A percentile compares a stretch with the other conserved stretches of the same genome.
Conservation (phyloP, 2,888 invertebrate genomes). For the Cremastobaeus sp. region DNA sequence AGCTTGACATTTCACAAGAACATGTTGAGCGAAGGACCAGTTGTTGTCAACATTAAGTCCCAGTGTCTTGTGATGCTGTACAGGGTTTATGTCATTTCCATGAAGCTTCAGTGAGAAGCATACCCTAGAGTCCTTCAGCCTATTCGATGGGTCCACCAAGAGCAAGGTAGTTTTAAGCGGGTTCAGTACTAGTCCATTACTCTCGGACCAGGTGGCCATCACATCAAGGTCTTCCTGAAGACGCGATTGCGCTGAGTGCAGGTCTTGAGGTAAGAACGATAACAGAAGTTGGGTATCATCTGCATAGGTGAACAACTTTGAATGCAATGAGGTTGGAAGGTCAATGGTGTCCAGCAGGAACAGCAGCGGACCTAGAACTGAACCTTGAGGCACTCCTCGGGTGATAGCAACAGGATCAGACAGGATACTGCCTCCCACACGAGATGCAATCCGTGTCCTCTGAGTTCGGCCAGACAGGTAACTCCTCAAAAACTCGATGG, state of each 20-base stretch:
- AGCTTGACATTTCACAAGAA: no score
- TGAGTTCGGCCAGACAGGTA: neutral
- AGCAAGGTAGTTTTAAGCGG: neutral
- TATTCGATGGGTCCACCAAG: neutral
- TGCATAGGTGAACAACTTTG: constrained; percentile 2
- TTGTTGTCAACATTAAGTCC: no score
- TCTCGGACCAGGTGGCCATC: neutral
- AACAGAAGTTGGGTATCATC: constrained; percentile 6
- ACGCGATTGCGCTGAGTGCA: neutral
- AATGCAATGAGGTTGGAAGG: neutral
- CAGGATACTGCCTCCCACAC: no score
- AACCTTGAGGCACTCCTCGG: constrained; percentile 14
- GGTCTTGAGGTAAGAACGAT: neutral
- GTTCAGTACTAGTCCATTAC: neutral
- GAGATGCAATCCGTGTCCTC: no score
- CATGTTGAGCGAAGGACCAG: no score
- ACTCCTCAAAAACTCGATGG: neutral
- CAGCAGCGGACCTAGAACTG: no score
- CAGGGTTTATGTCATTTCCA: no score
- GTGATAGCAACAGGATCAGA: no score
- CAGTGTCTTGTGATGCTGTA: no score
- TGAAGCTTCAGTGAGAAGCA: no score
- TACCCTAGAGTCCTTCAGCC: no score
- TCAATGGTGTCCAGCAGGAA: no score
- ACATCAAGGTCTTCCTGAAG: neutral